Percentiles rank a stretch among this genome's conserved stretches.
Conservation (phyloP, 2,113 vertebrate species). For the Petrocephalus zakoni region DNA sequence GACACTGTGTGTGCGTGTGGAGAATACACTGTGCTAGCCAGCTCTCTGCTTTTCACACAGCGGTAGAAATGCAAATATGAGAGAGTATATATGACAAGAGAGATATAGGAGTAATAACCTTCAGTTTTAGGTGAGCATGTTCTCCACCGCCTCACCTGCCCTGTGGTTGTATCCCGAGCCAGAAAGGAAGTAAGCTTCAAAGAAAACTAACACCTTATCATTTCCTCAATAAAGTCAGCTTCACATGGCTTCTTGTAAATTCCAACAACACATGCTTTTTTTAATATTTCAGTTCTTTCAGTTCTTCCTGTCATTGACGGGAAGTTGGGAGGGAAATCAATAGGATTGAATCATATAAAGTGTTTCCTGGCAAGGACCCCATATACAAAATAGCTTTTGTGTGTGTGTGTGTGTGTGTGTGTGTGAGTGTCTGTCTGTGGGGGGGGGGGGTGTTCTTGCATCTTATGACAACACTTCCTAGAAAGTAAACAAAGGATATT, state of each 20-base stretch:
- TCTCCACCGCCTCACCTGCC: not conserved
- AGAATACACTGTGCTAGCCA: not conserved
- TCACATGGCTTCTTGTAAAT: conserved; percentile 5
- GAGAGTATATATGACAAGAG: not conserved
- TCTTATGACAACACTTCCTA: not conserved
- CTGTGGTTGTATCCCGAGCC: not conserved
- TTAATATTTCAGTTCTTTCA: not conserved
- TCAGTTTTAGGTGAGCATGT: not conserved
- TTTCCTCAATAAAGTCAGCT: not conserved
- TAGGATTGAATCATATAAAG: conserved; percentile 14
- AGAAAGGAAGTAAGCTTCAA: not conserved
- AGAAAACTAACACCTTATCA: not conserved
- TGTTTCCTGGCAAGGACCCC: not conserved
- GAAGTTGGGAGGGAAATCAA: conserved; percentile 6
- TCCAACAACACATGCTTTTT: not conserved
- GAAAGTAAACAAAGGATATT: not conserved
- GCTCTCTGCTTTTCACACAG: not conserved
- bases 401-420: too few species aligned
- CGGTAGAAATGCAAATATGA: not conserved
- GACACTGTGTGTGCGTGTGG: not conserved
- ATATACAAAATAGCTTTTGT: not conserved
- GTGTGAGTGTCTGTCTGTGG: not conserved
- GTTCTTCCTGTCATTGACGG: not conserved
- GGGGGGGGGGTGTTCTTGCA: not conserved
- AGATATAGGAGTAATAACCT: not conserved